Conservation (phyloP, 1,140 invertebrate genomes). For the Brachionus plicatilis region DNA sequence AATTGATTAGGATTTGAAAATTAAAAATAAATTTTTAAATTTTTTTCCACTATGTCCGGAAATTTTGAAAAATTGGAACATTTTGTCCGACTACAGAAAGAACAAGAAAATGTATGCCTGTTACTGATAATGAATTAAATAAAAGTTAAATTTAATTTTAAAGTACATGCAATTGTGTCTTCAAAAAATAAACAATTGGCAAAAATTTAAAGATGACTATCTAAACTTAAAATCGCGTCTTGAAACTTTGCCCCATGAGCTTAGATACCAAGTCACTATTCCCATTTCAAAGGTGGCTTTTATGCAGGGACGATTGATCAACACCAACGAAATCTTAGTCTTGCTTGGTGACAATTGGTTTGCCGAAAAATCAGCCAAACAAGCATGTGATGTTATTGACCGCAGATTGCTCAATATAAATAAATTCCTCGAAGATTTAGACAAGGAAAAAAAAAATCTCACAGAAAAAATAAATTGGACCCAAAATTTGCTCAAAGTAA, state of each 20-base stretch:
- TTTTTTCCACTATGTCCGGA: background rate
- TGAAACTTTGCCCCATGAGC: constrained; percentile 51
- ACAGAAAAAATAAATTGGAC: background rate
- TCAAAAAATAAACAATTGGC: constrained; percentile 45
- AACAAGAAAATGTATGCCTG: background rate
- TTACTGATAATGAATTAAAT: background rate
- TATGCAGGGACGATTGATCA: constrained; percentile 65
- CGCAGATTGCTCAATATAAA: constrained; percentile 61
- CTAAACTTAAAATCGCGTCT: constrained; percentile 47
- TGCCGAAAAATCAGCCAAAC: constrained; percentile 63
- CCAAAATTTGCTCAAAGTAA: constrained; percentile 21
- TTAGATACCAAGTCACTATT: constrained; percentile 57
- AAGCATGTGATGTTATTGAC: constrained; percentile 63
- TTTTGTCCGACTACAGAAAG: background rate
- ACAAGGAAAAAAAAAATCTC: constrained; percentile 11
- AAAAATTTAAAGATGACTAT: constrained; percentile 54
- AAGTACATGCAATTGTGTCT: constrained; percentile 27
- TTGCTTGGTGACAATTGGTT: constrained; percentile 68
- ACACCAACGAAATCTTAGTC: constrained; percentile 69
- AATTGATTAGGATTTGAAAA: background rate
- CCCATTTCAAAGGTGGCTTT: constrained; percentile 65
- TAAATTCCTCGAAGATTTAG: background rate
- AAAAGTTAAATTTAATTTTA: background rate
- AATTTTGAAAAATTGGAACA: constrained; percentile 24
- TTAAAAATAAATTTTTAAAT: background rate